Percentiles rank a stretch among this genome's conserved stretches.
phyloP scores from a whole-genome alignment of 2,888 invertebrate species.

The Tachina fera region DNA sequence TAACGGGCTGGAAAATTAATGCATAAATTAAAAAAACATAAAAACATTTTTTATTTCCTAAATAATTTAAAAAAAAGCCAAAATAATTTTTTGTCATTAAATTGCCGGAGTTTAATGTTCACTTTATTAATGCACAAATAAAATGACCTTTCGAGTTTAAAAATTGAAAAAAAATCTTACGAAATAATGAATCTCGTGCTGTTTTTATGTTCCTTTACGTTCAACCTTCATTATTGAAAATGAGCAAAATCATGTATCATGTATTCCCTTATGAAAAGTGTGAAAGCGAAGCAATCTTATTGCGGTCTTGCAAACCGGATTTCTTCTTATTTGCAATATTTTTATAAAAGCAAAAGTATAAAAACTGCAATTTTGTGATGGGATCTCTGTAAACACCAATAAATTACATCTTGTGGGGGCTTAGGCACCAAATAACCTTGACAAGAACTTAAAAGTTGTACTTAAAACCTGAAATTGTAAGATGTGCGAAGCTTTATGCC shows the following conservation, averaged over 20 bases:
- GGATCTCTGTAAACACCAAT: conserved; percentile 24
- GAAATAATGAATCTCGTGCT: conserved; percentile 22
- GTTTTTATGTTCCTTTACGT: conserved; percentile 15
- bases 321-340: conserved; percentile 11
- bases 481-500: neutral
- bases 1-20: conserved; percentile 16
- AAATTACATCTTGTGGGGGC: conserved; percentile 15
- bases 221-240: conserved; percentile 31
- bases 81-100: conserved; percentile 37
- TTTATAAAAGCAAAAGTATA: conserved; percentile 22
- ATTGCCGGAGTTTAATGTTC: conserved; percentile 33
- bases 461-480: too few species aligned
- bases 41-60: neutral
- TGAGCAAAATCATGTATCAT: conserved; percentile 22
- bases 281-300: neutral
- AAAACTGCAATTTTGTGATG: neutral
- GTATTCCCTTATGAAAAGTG: conserved; percentile 8
- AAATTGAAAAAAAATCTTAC: neutral
- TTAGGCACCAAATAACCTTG: conserved; percentile 27
- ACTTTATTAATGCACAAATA: conserved; percentile 24
- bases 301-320: conserved; percentile 46
- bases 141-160: conserved; percentile 26
- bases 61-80: neutral
- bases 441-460: conserved; percentile 19
- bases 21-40: conserved; percentile 19